Evolutionary conservation across 2,797 vertebrate genomes (phyloP), one percentile per base, ranked within the genome.

Genomic region (Crocidura indochinensis): DNA sequence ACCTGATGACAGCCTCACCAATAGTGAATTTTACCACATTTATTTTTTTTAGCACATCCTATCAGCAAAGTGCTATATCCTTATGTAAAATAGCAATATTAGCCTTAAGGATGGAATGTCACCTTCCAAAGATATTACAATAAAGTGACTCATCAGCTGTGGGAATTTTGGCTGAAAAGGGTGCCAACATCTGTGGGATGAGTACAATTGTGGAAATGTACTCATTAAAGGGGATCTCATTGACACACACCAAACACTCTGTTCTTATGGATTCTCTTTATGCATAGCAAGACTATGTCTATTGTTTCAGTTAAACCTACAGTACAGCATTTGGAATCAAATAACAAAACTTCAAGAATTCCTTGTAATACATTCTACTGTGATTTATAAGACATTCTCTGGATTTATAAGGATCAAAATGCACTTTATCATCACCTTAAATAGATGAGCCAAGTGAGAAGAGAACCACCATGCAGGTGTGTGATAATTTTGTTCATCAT

Each of bases 401-500:
- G 47, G 24, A 31, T 46, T 1, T 56, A 0, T 81, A 84, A 73
- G 47, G 51, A 80, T 51, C 22, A 65, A 87, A 73, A 81, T 65
- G 27, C 11, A 49, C 62, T 75, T 90, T 31, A 71, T 8, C 26
- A 84, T 26, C 19, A 84, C 73, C 85, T 22, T 46, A 73, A 85
- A 74, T 27, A 85, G 19, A 67, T 82, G 49, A 81, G 1, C 10
- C 7, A 47, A 8, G 3, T 60, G n/a, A 79, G 5, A 29, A 31
- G 65, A 76, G 56, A 92, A 27, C 2, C 8, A 64, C 7, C 9
- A 47, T 47, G 22, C 9, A 46, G 22, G 4, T 69, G n/a, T 92
- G 14, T 84, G 91, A 78, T 89, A 47, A 88, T 62, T 94, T 81
- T 84, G 31, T 88, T 8, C 17, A 38, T 73, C 26, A 67, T 91